Evolutionary conservation across 30 jellyfish, hydroid and myxozoan genomes (phyloP).

Genomic region (Cassiopea andromeda): DNA sequence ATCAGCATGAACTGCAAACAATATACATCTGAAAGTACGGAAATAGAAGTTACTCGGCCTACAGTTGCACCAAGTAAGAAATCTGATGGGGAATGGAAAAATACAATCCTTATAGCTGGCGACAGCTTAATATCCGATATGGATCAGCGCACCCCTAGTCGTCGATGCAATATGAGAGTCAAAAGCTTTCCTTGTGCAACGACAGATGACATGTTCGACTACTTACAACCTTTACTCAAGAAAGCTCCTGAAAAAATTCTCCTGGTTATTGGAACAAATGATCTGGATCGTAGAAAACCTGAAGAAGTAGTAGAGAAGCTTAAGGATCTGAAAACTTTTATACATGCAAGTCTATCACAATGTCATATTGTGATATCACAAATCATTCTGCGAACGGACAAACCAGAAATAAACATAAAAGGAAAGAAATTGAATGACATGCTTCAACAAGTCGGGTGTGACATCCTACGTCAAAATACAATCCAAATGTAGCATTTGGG

Average conservation of each 20-base stretch:
- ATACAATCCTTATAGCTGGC: constrained; percentile 20
- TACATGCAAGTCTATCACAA: constrained; percentile 7
- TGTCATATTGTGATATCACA: constrained; percentile 1
- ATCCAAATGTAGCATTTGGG: constrained; percentile 34
- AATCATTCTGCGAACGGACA: constrained; percentile 7
- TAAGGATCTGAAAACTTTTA: background rate
- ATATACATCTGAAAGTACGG: background rate
- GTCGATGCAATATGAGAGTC: constrained; percentile 9
- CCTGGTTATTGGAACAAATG: constrained; percentile 18
- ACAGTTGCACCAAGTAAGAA: background rate
- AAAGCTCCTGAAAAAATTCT: constrained; percentile 14
- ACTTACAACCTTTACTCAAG: constrained; percentile 7
- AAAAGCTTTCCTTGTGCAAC: constrained; percentile 24
- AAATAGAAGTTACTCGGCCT: background rate
- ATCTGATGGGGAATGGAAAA: constrained; percentile 1
- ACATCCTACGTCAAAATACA: constrained; percentile 18
- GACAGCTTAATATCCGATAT: constrained; percentile 8
- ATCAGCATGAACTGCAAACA: background rate
- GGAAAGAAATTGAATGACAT: constrained; percentile 4
- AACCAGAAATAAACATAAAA: constrained; percentile 2
- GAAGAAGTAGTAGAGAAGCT: background rate
- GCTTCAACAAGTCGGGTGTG: constrained; percentile 4
- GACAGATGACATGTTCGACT: constrained; percentile 10
- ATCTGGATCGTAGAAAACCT: background rate
- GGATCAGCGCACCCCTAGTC: constrained; percentile 18